Percentiles rank a stretch among this genome's conserved stretches.
Conservation (phyloP, 1,140 invertebrate genomes). For the Brachionus plicatilis region DNA sequence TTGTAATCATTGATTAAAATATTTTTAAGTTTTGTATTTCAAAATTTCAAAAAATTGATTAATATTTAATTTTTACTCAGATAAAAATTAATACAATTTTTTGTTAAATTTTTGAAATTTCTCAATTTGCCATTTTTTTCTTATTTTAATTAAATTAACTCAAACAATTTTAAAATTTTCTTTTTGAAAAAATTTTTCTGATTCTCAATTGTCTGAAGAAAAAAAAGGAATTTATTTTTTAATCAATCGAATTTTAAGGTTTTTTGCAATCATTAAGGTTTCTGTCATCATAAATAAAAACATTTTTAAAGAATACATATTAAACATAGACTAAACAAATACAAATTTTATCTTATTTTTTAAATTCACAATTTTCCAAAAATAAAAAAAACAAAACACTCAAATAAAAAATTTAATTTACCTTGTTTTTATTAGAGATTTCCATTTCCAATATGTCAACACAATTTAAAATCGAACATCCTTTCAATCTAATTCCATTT, state of each 20-base stretch:
- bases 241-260: neutral
- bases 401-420: neutral
- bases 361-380: neutral
- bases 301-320: neutral
- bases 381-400: neutral
- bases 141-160: too few species aligned
- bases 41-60: too few species aligned
- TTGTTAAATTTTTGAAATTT: too few species aligned
- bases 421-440: neutral
- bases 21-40: too few species aligned
- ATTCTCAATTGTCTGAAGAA: too few species aligned
- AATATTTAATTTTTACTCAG: too few species aligned
- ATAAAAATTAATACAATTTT: too few species aligned
- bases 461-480: neutral
- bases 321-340: neutral
- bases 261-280: neutral
- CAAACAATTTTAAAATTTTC: too few species aligned
- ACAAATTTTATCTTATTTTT: neutral
- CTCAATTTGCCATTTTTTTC: too few species aligned
- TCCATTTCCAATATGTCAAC: constrained; percentile 11
- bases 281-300: neutral
- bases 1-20: too few species aligned
- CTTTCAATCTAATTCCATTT: constrained; percentile 3
- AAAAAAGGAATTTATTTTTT: too few species aligned
- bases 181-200: too few species aligned